Percentiles rank a stretch among this genome's conserved stretches.
Evolutionary conservation across 2,888 invertebrate species (phyloP).

Genomic region (Metopia argyrocephala): DNA sequence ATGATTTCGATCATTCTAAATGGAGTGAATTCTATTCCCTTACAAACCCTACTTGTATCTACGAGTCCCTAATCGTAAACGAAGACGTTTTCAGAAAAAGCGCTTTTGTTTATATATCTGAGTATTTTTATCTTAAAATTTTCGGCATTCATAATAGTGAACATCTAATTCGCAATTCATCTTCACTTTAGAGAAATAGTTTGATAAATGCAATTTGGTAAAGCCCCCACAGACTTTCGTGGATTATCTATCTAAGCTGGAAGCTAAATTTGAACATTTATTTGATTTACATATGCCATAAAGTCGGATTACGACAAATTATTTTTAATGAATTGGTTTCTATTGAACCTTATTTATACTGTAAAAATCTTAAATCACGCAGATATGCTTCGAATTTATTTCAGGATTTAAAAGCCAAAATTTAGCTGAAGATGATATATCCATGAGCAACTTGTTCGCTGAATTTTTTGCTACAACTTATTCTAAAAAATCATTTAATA

Average conservation of each 20-base stretch:
- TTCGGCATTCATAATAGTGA: not conserved
- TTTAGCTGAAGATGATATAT: too few species aligned
- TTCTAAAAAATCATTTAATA: too few species aligned
- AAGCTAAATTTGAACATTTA: not conserved
- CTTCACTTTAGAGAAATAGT: too few species aligned
- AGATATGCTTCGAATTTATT: not conserved
- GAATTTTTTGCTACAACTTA: too few species aligned
- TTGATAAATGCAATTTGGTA: too few species aligned
- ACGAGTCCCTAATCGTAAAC: not conserved
- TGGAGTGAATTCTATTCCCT: not conserved
- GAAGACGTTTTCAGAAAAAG: not conserved
- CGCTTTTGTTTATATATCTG: conserved; percentile 28
- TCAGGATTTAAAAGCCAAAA: too few species aligned
- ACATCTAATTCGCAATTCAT: too few species aligned
- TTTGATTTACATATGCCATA: not conserved
- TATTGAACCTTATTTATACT: too few species aligned
- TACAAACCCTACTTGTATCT: not conserved
- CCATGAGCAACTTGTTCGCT: too few species aligned
- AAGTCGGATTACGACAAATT: not conserved
- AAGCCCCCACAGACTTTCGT: not conserved
- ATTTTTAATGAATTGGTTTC: not conserved
- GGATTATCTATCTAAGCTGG: not conserved
- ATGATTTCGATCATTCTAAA: too few species aligned
- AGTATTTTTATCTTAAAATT: too few species aligned
- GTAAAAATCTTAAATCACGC: not conserved